Evolutionary conservation across 2,113 vertebrate genomes (phyloP), one percentile per base, ranked within the genome.

Genomic region (Dolichotis patagonum): DNA sequence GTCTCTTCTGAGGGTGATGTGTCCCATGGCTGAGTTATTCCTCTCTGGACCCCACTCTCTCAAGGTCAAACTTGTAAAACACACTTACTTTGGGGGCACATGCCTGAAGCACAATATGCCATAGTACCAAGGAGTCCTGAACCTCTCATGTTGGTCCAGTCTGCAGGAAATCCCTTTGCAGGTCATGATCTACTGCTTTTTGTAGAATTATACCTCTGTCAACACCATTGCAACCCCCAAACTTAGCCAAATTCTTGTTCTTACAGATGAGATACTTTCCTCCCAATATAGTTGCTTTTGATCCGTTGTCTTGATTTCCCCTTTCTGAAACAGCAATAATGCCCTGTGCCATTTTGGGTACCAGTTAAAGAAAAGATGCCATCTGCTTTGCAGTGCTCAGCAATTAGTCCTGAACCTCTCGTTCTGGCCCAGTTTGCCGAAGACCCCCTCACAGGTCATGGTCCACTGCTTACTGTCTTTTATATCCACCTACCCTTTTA

Each of bases 21-120:
- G 9, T 26, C 26, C 6, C 0, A 2, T 8, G 43, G 6, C 26
- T 4, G 6, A 20, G 7, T 35, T 52, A 8, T 10, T 30, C 46
- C 3, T 80, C 46, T 2, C 77, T 52, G 19, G 30, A 30, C 30
- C 46, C 13, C 28, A 19, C 13, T 12, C 28, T 32, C 22, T 78
- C 30, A 52, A 20, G 28, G 30, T 52, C 77, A 75, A 7, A 43
- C 41, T 43, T 43, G 20, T 4, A 2, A 75, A 24, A 78, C 30
- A 52, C 0, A 7, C n/a, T 46, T 9, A 19, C 30, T 28, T 20
- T 30, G 14, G 73, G 13, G 14, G 12, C 7, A 22, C 71, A 75
- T 13, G 17, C 67, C n/a, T 26, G 17, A n/a, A 69, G 17, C 67
- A 41, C 3, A 41, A 38, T 38, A 41, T 7, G 1, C 14, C 1